Evolutionary conservation across 2,797 vertebrate species (phyloP).

Genomic region (Peromyscus melanophrys): DNA sequence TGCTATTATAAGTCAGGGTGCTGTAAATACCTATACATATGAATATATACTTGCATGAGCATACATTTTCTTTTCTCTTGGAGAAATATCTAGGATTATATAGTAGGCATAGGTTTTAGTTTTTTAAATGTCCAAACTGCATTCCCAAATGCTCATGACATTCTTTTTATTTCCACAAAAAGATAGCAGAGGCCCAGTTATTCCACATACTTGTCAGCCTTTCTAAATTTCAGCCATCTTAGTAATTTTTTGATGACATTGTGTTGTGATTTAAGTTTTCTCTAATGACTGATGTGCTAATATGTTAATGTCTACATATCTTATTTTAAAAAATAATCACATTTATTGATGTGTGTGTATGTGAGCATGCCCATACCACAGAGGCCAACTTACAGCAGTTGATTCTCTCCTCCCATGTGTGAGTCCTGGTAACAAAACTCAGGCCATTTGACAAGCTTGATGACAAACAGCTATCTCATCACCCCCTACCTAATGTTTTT

Average conservation of each 20-base stretch:
- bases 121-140: background rate
- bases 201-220: background rate
- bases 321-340: background rate
- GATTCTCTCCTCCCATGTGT: background rate
- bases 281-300: background rate
- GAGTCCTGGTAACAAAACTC: background rate
- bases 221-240: background rate
- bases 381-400: background rate
- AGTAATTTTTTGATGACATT: background rate
- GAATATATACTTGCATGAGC: background rate
- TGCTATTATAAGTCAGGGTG: background rate
- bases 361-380: too few relatives aligned
- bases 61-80: background rate
- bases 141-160: background rate
- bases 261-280: background rate
- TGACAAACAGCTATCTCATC: background rate
- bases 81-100: background rate
- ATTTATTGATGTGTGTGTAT: background rate
- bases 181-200: background rate
- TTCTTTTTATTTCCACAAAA: constrained; percentile 10
- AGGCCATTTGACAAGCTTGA: background rate
- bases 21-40: background rate
- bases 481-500: background rate
- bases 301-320: background rate
- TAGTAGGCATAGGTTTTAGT: background rate